A percentile compares a stretch with the other conserved stretches of the same genome.
Conservation (phyloP, 2,888 invertebrate species). For the Metellina segmentata region DNA sequence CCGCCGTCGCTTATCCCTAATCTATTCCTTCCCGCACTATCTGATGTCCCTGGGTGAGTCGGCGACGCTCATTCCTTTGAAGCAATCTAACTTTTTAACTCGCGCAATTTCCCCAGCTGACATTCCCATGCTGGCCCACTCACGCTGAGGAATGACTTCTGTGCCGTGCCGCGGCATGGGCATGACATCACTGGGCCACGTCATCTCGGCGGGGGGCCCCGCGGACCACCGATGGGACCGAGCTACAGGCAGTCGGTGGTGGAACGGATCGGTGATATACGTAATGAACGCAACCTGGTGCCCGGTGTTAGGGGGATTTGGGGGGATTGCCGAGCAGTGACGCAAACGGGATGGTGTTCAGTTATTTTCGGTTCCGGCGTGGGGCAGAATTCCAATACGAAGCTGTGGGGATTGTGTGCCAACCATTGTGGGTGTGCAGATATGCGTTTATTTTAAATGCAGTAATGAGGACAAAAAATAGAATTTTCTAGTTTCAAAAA, state of each 20-base stretch:
- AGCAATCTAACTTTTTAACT: conserved; percentile 36
- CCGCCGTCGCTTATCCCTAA: not conserved
- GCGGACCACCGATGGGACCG: not conserved
- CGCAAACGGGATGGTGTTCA: not conserved
- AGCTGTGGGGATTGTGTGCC: not conserved
- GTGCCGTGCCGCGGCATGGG: conserved; percentile 40
- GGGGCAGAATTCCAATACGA: not conserved
- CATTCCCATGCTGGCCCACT: conserved; percentile 51
- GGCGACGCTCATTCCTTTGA: conserved; percentile 25
- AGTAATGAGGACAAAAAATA: too few species aligned
- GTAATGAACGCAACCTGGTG: conserved; percentile 70
- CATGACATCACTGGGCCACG: conserved; percentile 59
- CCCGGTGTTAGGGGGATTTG: conserved; percentile 1
- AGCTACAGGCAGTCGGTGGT: conserved; percentile 30
- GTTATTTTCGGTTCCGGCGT: not conserved
- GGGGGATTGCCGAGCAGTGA: not conserved
- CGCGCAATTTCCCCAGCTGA: conserved; percentile 33
- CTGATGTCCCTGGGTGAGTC: conserved; percentile 16
- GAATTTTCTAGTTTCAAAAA: too few species aligned
- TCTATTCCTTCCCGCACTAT: not conserved
- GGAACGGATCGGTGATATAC: conserved; percentile 31
- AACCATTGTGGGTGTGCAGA: too few species aligned
- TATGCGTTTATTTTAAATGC: too few species aligned
- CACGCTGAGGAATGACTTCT: conserved; percentile 60
- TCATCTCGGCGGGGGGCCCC: conserved; percentile 43